These are phyloP conservation scores for Capitella teleta DNA, from an alignment of 1,140 invertebrate genomes.

Conservation along the genomic window DNA sequence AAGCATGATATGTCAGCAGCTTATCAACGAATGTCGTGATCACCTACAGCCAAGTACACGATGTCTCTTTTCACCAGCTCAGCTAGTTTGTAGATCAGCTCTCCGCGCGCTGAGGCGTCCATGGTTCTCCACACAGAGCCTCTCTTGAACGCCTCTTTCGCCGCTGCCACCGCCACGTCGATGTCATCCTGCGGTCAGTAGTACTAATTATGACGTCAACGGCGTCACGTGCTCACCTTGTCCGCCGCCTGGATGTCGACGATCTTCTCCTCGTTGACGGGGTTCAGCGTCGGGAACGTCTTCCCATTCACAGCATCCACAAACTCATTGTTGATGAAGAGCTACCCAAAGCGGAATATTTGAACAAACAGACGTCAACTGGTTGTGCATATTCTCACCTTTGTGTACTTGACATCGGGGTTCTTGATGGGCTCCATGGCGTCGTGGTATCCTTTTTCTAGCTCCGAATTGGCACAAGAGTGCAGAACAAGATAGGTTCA, in stretches of 20 bases:
- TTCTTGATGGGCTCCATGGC: too few species aligned
- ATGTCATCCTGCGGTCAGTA: conserved; percentile 49
- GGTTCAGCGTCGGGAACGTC: conserved; percentile 79
- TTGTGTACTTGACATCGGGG: too few species aligned
- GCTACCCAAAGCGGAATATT: too few species aligned
- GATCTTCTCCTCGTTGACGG: conserved; percentile 66
- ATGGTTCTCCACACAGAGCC: conserved; percentile 75
- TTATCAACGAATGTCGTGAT: not conserved
- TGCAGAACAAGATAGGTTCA: too few species aligned
- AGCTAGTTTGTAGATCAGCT: conserved; percentile 63
- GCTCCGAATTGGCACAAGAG: too few species aligned
- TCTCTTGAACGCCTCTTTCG: conserved; percentile 49
- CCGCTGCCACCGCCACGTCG: conserved; percentile 75
- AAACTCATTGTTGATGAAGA: conserved; percentile 74
- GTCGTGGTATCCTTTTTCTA: too few species aligned
- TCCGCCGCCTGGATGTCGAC: conserved; percentile 67
- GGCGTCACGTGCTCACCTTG: conserved; percentile 41
- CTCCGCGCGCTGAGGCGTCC: conserved; percentile 76
- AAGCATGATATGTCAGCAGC: conserved; percentile 4
- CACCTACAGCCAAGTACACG: conserved; percentile 53
- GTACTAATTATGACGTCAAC: not conserved
- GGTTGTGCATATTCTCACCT: too few species aligned
- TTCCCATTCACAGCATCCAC: conserved; percentile 69
- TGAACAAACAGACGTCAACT: too few species aligned
- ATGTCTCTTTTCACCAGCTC: conserved; percentile 63